Evolutionary conservation across 30 jellyfish, hydroid and myxozoan genomes (phyloP).

Genomic region (Chironex yamaguchii): DNA sequence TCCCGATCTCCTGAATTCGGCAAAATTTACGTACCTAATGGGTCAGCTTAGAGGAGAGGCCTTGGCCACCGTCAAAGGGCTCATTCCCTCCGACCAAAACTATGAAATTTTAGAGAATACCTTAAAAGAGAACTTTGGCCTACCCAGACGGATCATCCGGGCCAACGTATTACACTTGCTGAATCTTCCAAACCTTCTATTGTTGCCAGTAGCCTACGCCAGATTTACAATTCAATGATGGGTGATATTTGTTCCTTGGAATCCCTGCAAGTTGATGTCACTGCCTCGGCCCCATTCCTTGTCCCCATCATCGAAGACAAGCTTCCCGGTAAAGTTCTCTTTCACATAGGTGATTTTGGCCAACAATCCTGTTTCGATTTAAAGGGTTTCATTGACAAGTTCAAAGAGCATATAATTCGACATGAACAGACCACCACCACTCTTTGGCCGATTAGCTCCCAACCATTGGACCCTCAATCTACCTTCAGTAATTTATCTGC

Average conservation of each 20-base stretch:
- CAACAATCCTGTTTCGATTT: not conserved
- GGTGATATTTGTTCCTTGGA: slow-evolving; percentile 51
- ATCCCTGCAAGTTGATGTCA: slow-evolving; percentile 16
- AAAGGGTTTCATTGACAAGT: slow-evolving; percentile 5
- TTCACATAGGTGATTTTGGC: slow-evolving; percentile 25
- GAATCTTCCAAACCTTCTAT: slow-evolving; percentile 33
- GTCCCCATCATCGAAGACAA: slow-evolving; percentile 42
- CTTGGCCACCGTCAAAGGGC: slow-evolving; percentile 31
- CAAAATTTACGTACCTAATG: slow-evolving; percentile 29
- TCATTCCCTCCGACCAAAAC: slow-evolving; percentile 50
- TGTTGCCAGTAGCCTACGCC: slow-evolving; percentile 19
- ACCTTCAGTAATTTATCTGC: slow-evolving; percentile 26
- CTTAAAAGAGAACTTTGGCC: slow-evolving; percentile 35
- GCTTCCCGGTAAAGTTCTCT: slow-evolving; percentile 48
- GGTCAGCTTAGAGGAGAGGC: slow-evolving; percentile 54
- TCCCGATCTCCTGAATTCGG: slow-evolving; percentile 39
- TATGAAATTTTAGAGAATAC: slow-evolving; percentile 6
- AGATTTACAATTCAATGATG: slow-evolving; percentile 33
- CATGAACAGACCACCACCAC: slow-evolving; percentile 21
- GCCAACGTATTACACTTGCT: slow-evolving; percentile 19
- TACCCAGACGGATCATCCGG: slow-evolving; percentile 45
- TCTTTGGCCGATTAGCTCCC: not conserved
- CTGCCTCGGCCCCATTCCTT: slow-evolving; percentile 57
- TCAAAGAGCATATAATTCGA: slow-evolving; percentile 20
- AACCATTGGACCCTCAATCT: not conserved